A percentile compares a stretch with the other conserved stretches of the same genome.
Evolutionary conservation across 2,113 vertebrate species (phyloP).

Genomic region (Hydrochoerus hydrochaeris): DNA sequence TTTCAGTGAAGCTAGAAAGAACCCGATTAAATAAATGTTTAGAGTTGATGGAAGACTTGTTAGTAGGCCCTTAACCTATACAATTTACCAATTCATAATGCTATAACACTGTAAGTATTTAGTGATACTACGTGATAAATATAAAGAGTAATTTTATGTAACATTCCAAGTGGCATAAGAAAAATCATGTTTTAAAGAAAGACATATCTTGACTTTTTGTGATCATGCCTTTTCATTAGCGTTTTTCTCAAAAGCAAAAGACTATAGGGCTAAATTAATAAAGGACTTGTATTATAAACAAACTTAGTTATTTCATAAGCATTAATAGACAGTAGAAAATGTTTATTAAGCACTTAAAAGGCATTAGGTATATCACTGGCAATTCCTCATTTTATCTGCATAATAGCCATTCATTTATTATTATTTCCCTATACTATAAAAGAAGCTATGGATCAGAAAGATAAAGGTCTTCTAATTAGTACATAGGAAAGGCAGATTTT

Average conservation of each 20-base stretch:
- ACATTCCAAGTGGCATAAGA: background rate
- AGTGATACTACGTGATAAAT: conserved; percentile 13
- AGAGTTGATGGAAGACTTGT: background rate
- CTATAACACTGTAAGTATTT: background rate
- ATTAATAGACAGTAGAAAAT: background rate
- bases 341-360: conserved; percentile 29
- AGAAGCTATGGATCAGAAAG: conserved; percentile 40
- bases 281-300: background rate
- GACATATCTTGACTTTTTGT: background rate
- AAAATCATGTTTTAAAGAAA: background rate
- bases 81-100: background rate
- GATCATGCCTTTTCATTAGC: background rate
- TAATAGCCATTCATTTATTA: background rate
- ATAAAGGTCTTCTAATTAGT: background rate
- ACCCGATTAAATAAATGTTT: conserved; percentile 38
- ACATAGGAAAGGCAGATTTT: background rate
- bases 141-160: background rate
- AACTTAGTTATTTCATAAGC: conserved; percentile 1
- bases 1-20: background rate
- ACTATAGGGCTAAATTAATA: background rate
- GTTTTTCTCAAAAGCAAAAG: conserved; percentile 41
- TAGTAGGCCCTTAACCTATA: background rate
- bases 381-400: background rate
- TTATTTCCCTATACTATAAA: background rate
- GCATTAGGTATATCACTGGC: conserved; percentile 1